Evolutionary conservation across 1,140 invertebrate genomes (phyloP).

Genomic region (Drosophila subobscura): DNA sequence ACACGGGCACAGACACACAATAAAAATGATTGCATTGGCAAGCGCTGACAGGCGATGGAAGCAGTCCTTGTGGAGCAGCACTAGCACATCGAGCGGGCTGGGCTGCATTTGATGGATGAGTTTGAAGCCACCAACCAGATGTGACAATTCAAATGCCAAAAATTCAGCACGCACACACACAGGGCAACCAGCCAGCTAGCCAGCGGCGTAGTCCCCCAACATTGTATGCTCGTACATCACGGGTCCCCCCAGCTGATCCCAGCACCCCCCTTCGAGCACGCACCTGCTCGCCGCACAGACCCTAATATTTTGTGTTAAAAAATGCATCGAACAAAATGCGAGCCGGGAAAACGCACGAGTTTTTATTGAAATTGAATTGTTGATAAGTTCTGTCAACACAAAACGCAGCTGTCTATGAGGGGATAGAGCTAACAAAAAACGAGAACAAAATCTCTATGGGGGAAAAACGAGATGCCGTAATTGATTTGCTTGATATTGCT

Average conservation of each 20-base stretch:
- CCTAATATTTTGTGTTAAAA: conserved; percentile 61
- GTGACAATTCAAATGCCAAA: conserved; percentile 79
- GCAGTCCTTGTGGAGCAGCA: background rate
- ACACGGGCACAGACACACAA: conserved; percentile 50
- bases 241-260: background rate
- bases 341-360: conserved; percentile 54
- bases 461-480: conserved; percentile 38
- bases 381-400: conserved; percentile 81
- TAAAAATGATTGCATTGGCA: conserved; percentile 80
- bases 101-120: conserved; percentile 79
- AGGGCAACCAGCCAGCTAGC: background rate
- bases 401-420: conserved; percentile 46
- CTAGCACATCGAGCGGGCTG: background rate
- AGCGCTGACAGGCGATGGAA: conserved; percentile 52
- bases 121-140: conserved; percentile 73
- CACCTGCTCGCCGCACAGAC: conserved; percentile 32
- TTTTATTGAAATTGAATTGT: conserved; percentile 83
- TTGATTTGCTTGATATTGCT: conserved; percentile 59
- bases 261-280: conserved; percentile 9
- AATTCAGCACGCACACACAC: conserved; percentile 47
- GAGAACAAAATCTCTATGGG: background rate
- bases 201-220: conserved; percentile 31
- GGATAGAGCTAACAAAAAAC: conserved; percentile 6
- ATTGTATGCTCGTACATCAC: background rate
- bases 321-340: conserved; percentile 72